Percentiles rank a stretch among this genome's conserved stretches.
Conservation (phyloP, 1,140 invertebrate genomes). For the Diachasmimorpha longicaudata region DNA sequence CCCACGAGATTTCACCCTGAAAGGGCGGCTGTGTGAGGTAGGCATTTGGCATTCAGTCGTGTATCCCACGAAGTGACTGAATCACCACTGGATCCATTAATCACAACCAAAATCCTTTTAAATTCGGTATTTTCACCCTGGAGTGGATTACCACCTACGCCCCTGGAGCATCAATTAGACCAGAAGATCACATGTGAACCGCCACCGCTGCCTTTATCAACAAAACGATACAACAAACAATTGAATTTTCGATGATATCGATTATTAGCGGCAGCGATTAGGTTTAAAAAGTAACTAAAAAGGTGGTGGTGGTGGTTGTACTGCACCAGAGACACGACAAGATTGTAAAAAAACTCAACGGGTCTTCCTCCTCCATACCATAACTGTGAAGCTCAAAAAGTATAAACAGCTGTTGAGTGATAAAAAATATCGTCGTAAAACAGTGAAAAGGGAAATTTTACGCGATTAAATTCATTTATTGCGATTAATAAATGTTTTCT, state of each 20-base stretch:
- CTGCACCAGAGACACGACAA: not conserved
- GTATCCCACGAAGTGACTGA: not conserved
- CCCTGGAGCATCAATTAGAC: no score
- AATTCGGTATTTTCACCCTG: no score
- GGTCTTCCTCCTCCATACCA: not conserved
- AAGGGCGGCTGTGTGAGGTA: not conserved
- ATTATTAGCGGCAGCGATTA: not conserved
- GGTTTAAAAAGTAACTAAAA: not conserved
- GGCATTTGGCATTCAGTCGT: conserved; percentile 8
- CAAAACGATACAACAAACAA: not conserved
- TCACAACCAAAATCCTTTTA: not conserved
- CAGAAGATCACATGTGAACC: not conserved
- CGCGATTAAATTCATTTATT: not conserved
- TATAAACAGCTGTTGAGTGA: not conserved
- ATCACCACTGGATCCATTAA: not conserved
- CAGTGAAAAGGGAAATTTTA: not conserved
- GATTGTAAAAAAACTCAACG: not conserved
- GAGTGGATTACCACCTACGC: no score
- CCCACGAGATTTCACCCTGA: not conserved
- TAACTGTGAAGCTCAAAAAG: not conserved
- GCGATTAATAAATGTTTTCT: not conserved
- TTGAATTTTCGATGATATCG: not conserved
- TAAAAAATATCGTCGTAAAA: not conserved
- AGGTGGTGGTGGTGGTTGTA: not conserved
- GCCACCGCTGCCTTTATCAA: conserved; percentile 13